Evolutionary conservation across 2,888 invertebrate species (phyloP), one percentile per base, ranked within the genome.

Genomic region (Thymelicus acteon): DNA sequence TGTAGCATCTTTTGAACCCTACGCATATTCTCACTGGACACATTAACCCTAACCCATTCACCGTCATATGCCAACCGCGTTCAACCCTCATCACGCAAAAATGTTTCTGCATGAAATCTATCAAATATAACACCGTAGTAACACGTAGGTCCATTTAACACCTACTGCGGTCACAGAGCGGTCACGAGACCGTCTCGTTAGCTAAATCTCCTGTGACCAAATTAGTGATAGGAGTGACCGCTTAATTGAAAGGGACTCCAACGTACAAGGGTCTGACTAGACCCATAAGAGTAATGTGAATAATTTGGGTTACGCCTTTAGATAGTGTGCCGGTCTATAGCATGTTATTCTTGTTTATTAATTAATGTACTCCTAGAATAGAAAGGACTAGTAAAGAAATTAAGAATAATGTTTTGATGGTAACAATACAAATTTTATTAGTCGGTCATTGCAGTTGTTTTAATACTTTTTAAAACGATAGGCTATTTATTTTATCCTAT

Each of bases 171-270:
- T 58, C 39, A 39, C 58, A 58, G 39, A 37, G 58, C 58, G 58
- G 58, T 58, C 39, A 58, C 13, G 58, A 39, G 12, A 31, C 57
- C n/a, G n/a, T n/a, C 37, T 58, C 58, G 58, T 58, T 58, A 58
- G 37, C 37, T 58, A 58, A 58, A 58, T 58, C 58, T 58, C 58
- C 37, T 58, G 58, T 58, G 58, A 58, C 58, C 58, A 58, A 58
- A 58, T 58, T 58, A 58, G 58, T 39, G 58, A 39, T 58, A 58
- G 58, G 7, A 58, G 58, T 58, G 31, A 58, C 58, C 58, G 39
- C 58, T 58, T 58, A 58, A 58, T 58, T 58, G 58, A 58, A 58
- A 58, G 58, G 58, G 58, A 58, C 58, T 39, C 7, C 37, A n/a
- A 39, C 39, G 58, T 39, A 58, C 58, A 58, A 58, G 58, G 58